A percentile compares a stretch with the other conserved stretches of the same genome.
Evolutionary conservation across 2,113 vertebrate genomes (phyloP).

Genomic region (Hoplias malabaricus): DNA sequence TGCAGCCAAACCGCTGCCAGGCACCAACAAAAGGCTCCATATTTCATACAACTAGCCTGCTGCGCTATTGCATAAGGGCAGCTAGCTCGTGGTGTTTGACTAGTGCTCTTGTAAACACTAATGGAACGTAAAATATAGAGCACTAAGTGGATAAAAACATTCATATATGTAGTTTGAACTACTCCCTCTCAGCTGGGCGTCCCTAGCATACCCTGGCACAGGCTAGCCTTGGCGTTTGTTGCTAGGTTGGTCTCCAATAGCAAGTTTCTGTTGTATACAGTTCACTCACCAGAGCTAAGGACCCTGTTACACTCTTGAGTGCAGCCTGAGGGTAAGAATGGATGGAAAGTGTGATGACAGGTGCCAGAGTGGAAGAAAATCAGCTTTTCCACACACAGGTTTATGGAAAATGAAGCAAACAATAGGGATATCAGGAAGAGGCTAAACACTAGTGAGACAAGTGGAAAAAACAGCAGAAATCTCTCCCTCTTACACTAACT

Average conservation of each 20-base stretch:
- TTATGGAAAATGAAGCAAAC: conserved; percentile 14
- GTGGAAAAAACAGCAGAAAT: not conserved
- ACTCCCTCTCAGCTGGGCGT: conserved; percentile 34
- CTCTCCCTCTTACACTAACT: not conserved
- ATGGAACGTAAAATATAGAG: conserved; percentile 61
- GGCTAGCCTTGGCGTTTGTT: conserved; percentile 19
- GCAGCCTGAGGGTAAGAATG: not conserved
- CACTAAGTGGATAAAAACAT: conserved; percentile 55
- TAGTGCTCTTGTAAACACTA: conserved; percentile 40
- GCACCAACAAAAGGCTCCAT: not conserved
- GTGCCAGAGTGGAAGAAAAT: conserved; percentile 8
- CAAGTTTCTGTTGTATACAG: conserved; percentile 25
- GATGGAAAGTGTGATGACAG: conserved; percentile 40
- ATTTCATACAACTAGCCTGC: not conserved
- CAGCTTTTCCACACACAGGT: conserved; percentile 1
- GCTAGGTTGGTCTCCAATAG: conserved; percentile 19
- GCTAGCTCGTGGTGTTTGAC: not conserved
- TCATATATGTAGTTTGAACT: conserved; percentile 36
- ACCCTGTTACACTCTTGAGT: not conserved
- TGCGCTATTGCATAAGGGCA: conserved; percentile 2
- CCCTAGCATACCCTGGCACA: conserved; percentile 56
- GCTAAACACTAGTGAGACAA: conserved; percentile 25
- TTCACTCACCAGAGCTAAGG: not conserved
- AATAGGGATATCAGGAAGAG: conserved; percentile 3
- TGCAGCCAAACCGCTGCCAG: not conserved